Evolutionary conservation across 2,797 vertebrate species (phyloP), one percentile per base, ranked within the genome.

Genomic region (Sebastes kiyomatsui): DNA sequence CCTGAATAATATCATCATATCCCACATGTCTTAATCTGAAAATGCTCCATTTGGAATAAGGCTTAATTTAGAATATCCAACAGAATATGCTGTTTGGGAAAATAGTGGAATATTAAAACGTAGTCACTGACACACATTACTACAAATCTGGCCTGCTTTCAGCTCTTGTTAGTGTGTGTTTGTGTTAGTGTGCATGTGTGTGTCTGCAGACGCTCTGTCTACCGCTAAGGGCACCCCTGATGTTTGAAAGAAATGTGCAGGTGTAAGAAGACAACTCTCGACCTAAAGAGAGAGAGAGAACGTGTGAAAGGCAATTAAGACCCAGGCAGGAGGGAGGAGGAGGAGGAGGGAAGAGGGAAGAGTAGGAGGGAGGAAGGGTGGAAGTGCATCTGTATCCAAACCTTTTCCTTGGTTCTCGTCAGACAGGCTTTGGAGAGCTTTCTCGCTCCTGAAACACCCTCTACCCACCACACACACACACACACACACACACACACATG

Each of bases 241-340:
- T 77, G 90, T 87, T 81, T 88, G 85, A 91, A 68, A 85, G 78
- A 90, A 88, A 80, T 67, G 68, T 91, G 55, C 91, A 94, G 91
- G 87, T 92, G 87, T 69, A 66, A 79, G 73, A 72, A 81, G 72
- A 87, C 80, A 65, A 61, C 67, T 81, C 76, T 56, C 2, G 61
- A 85, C 82, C 77, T 28, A 61, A 80, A 81, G 71, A 46, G 32
- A 54, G 32, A 46, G 68, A 62, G 33, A 64, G 66, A 66, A 70
- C 4, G 68, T 83, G 83, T 77, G 80, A 90, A 87, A 84, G 69
- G 83, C 80, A 89, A 87, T 86, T 81, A 88, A 79, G 72, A 62
- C 32, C 33, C 35, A 62, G 60, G 20, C 54, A 79, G 72, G 32
- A 46, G 49, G 35, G 12, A 35, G 68, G 62, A 77, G 61, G 72